Conservation (phyloP, 2,113 vertebrate genomes). For the Empidonax alnorum region DNA sequence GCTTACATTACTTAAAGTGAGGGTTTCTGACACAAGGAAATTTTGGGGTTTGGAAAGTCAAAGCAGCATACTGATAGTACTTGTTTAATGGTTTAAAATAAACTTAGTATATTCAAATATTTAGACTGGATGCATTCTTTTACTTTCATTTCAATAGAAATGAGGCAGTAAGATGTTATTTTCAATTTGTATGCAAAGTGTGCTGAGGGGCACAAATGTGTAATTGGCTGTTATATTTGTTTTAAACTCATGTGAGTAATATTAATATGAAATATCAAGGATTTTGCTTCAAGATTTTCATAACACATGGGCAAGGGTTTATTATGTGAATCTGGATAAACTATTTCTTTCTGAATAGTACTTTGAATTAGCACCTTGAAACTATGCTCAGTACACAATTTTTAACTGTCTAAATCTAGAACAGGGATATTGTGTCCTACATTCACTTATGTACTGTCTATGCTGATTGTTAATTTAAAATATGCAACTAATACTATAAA, state of each 20-base stretch:
- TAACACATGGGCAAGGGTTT: background rate
- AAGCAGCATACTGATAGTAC: background rate
- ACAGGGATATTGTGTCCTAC: background rate
- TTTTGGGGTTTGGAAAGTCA: background rate
- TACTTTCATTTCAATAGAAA: background rate
- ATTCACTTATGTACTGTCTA: background rate
- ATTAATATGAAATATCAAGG: background rate
- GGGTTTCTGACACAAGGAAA: background rate
- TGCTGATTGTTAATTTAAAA: background rate
- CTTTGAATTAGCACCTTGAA: background rate
- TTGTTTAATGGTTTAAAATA: background rate
- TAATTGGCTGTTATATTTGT: background rate
- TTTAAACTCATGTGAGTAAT: background rate
- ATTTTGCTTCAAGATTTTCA: background rate
- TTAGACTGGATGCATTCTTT: background rate
- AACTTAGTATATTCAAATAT: background rate
- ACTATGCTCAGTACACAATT: background rate
- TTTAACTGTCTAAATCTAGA: background rate
- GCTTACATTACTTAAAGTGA: background rate
- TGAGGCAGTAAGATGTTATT: background rate
- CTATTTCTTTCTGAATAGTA: background rate
- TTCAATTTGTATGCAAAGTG: background rate
- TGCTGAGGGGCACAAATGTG: background rate
- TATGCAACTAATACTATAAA: background rate
- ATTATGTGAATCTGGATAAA: background rate